Evolutionary conservation across 1,140 invertebrate species (phyloP), one percentile per base, ranked within the genome.

Genomic region (Drosophila watanabei): DNA sequence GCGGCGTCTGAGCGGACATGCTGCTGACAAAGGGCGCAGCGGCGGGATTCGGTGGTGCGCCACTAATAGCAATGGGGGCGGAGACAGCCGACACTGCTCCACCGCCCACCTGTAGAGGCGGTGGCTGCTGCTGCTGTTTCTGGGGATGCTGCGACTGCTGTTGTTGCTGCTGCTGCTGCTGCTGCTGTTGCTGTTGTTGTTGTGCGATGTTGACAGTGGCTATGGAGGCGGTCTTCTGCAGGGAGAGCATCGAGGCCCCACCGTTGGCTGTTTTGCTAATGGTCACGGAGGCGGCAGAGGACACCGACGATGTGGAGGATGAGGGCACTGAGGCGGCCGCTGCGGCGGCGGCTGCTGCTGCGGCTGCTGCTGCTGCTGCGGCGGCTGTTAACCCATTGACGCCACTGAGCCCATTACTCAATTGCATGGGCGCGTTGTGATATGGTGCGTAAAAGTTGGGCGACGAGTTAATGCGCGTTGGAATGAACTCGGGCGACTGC

Each of bases 401-500:
- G 73, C 90, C 89, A 54, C 82, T 92, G 65, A 92, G 73, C 61
- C 91, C 92, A 82, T 91, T 90, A 80, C 73, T 91, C 72, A 90
- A 54, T 80, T 80, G 79, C 70, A 80, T 68, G 45, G 79, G 70
- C 56, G 62, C 58, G 58, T 75, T 80, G 48, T 92, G 91, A 91
- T 93, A 93, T 79, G 92, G 89, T 82, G 91, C 70, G 59, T 92
- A 93, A 63, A 91, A 93, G 69, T 92, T 93, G 30, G 91, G 80
- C 35, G 92, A 91, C 77, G 92, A 92, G 70, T 91, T 92, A 71
- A 93, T 82, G 79, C 91, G 89, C 64, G 91, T 81, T 91, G 94
- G 93, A 92, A 94, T 93, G 92, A 94, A 94, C 91, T 94, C 94
- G 65, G 93, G 93, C 64, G 93, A 93, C 77, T 94, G 93, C 48